Base-by-base conservation (phyloP, 2,113 vertebrate genomes). In the Scophthalmus maximus region DNA sequence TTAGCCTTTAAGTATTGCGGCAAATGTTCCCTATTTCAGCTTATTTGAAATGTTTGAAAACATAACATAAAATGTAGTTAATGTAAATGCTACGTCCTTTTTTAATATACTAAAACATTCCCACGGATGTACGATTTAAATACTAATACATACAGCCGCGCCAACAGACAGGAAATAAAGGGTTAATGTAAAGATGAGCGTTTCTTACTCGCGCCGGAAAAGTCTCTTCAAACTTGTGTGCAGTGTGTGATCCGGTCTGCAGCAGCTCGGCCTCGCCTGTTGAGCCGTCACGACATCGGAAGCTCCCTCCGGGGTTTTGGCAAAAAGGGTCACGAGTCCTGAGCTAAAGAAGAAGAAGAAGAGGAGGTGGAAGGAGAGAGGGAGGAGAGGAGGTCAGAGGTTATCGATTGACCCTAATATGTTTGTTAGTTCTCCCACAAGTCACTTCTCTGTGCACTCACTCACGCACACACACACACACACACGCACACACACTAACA, bases 331-430 rank as follows among this genome's bases (percentile, higher is more conserved):
- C 4, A 38, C n/a, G 22, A 67, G 42, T 72, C 71, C 55, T 4
- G 29, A 18, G 27, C 59, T 20, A 2, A 23, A 49, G 59, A 46
- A 11, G 29, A 36, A 46, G 47, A 53, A 49, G 59, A 46, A 11
- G 29, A 36, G 38, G 47, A 53, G 40, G 59, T 17, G 8, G 32
- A 52, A 63, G 10, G 47, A 30, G 23, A 26, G 32, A 26, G 27
- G 51, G 36, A 25, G 25, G 44, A 47, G 42, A 23, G 26, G 61
- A 65, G 30, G 76, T 72, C 51, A 40, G 51, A 46, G 47, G 51
- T 29, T 40, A 76, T 82, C 27, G 75, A 85, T 69, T 49, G 65
- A 78, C 66, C 63, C 63, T 62, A 62, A 75, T 78, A 60, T 74
- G 68, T 83, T 82, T 58, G 61, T 71, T 57, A 47, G 30, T 44